phyloP scores from a whole-genome alignment of 2,113 vertebrate species.

The Abramis brama region DNA sequence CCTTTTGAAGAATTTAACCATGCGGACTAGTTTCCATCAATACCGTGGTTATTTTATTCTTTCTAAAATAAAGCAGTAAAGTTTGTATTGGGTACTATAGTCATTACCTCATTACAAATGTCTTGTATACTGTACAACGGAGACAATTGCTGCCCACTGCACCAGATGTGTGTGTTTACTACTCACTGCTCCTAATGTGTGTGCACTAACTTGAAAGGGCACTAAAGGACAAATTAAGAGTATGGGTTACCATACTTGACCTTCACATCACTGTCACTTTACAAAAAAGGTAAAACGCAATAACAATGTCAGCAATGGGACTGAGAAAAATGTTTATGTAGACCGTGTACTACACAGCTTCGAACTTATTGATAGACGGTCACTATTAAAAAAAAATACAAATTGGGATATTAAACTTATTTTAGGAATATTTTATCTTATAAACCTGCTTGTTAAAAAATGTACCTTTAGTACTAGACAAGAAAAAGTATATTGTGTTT shows the following conservation, averaged over 20 bases:
- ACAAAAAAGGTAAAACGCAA: too few relatives aligned
- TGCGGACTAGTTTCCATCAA: not conserved
- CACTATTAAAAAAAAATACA: not conserved
- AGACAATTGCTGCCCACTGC: too few relatives aligned
- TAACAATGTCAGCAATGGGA: too few relatives aligned
- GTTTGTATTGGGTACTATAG: not conserved
- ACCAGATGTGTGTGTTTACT: too few relatives aligned
- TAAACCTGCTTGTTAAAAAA: not conserved
- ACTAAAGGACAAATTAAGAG: too few relatives aligned
- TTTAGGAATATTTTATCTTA: not conserved
- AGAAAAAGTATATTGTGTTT: not conserved
- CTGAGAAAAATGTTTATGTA: too few relatives aligned
- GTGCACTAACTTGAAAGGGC: too few relatives aligned
- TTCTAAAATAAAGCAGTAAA: not conserved
- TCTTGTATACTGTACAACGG: not conserved
- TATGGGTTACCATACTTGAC: too few relatives aligned
- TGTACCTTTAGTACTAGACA: not conserved
- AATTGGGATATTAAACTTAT: not conserved
- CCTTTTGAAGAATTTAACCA: not conserved
- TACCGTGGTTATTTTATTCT: not conserved
- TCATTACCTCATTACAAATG: not conserved
- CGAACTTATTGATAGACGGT: not conserved
- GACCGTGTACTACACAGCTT: not conserved
- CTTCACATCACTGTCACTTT: too few relatives aligned
- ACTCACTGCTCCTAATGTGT: too few relatives aligned